These are phyloP conservation scores for Knipowitschia caucasica DNA, from an alignment of 2,797 vertebrate species.

Conservation along the genomic window DNA sequence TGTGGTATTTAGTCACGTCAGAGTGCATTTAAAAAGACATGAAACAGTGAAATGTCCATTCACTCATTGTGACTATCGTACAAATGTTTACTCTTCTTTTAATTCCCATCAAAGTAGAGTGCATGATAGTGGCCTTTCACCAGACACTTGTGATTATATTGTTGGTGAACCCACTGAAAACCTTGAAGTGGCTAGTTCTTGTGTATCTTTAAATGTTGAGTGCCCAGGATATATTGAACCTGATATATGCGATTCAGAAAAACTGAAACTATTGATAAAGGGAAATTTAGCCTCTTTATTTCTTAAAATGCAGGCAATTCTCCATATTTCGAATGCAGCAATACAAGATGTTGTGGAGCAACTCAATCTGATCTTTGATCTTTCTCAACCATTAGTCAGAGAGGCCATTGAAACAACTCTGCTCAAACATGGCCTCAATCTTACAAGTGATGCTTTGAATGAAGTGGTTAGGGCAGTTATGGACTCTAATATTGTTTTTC, in stretches of 20 bases:
- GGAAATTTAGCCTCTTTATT: constrained; percentile 25
- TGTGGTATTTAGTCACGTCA: background rate
- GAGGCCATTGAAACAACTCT: constrained; percentile 23
- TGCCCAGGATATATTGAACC: constrained; percentile 4
- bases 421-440: constrained; percentile 25
- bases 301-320: constrained; percentile 41
- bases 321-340: constrained; percentile 35
- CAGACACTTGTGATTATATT: constrained; percentile 6
- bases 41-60: constrained; percentile 12
- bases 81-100: constrained; percentile 26
- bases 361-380: constrained; percentile 30
- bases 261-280: constrained; percentile 22
- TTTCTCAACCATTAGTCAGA: constrained; percentile 30
- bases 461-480: constrained; percentile 33
- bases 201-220: background rate
- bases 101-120: constrained; percentile 31
- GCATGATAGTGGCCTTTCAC: constrained; percentile 10
- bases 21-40: constrained; percentile 2
- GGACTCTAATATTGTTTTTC: constrained; percentile 26
- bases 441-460: constrained; percentile 6
- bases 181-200: background rate
- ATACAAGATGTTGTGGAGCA: constrained; percentile 30
- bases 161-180: background rate
- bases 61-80: constrained; percentile 4
- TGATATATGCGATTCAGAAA: background rate